These are phyloP conservation scores for Drosophila ercepeae DNA, from an alignment of 1,140 invertebrate species.

Conservation along the genomic window DNA sequence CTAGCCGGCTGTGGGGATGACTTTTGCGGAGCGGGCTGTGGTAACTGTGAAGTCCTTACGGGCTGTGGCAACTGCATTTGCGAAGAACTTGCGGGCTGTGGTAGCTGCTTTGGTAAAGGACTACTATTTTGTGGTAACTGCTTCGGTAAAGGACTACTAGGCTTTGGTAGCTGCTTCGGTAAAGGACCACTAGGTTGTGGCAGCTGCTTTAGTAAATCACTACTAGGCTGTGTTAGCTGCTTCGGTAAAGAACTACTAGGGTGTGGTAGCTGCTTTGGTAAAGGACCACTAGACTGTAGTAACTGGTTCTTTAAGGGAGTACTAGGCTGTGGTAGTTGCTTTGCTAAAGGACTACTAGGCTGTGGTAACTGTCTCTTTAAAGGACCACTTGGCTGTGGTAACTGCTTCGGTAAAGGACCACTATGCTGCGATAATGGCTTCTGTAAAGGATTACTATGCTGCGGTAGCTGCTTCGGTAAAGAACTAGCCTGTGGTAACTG, in stretches of 20 bases:
- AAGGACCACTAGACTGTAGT: not conserved
- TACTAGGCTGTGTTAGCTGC: not conserved
- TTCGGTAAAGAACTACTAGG: not conserved
- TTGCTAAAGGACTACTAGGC: not conserved
- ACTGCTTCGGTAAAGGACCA: not conserved
- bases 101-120: not conserved
- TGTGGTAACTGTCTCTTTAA: slow-evolving; percentile 13
- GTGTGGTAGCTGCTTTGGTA: not conserved
- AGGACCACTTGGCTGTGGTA: slow-evolving; percentile 10
- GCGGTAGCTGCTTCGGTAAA: not conserved
- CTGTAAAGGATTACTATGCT: slow-evolving; percentile 26
- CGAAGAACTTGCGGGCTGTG: not conserved
- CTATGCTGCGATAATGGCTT: slow-evolving; percentile 7
- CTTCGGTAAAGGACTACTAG: not conserved
- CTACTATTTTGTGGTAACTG: not conserved
- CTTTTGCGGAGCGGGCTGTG: too few species aligned
- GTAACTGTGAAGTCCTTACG: too few species aligned
- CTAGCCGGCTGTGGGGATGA: slow-evolving; percentile 2
- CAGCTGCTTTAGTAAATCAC: not conserved
- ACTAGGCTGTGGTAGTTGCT: not conserved
- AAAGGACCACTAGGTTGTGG: not conserved
- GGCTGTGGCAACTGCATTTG: too few species aligned
- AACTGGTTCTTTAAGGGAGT: not conserved
- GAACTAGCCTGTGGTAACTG: not conserved
- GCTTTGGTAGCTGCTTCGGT: not conserved